Conservation (phyloP, 2,113 vertebrate species). For the Albula goreensis region DNA sequence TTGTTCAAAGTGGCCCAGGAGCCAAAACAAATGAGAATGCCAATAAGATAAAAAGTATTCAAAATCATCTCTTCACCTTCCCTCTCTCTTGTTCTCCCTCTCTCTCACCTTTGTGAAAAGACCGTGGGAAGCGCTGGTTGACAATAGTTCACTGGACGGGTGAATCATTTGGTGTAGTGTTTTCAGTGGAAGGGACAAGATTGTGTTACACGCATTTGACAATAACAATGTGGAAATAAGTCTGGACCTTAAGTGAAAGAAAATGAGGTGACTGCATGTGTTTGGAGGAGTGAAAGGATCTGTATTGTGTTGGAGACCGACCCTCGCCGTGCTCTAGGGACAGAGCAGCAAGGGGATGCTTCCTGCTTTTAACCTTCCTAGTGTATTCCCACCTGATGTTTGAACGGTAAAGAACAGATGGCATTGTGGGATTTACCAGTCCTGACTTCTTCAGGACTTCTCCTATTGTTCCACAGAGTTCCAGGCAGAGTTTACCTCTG, state of each 20-base stretch:
- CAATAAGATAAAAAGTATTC: background rate
- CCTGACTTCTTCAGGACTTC: background rate
- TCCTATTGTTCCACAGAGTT: background rate
- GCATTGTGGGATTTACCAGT: background rate
- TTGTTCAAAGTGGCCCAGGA: background rate
- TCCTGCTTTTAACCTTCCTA: background rate
- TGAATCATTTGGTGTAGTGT: constrained; percentile 10
- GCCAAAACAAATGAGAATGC: background rate
- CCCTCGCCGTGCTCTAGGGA: background rate
- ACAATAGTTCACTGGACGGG: constrained; percentile 2
- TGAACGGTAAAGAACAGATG: background rate
- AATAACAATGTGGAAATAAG: constrained; percentile 8
- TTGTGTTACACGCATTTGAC: background rate
- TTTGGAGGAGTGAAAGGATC: background rate
- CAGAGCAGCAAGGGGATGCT: background rate
- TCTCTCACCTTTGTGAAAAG: constrained; percentile 1
- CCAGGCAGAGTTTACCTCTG: background rate
- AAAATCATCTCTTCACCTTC: background rate
- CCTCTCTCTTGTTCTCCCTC: background rate
- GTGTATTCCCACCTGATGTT: background rate
- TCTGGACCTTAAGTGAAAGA: constrained; percentile 1
- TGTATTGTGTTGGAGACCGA: background rate
- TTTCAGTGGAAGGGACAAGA: background rate
- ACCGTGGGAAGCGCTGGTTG: background rate
- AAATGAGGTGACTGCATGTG: background rate